A percentile compares a stretch with the other conserved stretches of the same genome.
These are phyloP conservation scores for Drosophila incognita DNA, from an alignment of 2,888 invertebrate species.

Conservation along the genomic window DNA sequence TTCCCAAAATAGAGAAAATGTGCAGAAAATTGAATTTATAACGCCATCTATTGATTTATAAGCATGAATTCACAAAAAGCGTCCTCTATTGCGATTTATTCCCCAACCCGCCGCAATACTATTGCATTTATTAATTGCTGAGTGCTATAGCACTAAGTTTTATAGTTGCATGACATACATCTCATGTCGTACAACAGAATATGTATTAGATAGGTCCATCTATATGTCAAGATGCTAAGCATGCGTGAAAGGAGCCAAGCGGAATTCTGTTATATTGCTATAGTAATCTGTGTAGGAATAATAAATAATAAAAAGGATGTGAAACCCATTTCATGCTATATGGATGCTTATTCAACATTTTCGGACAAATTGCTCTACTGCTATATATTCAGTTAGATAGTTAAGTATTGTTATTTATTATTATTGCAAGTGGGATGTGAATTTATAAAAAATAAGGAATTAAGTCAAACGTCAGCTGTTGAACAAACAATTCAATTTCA, in stretches of 20 bases:
- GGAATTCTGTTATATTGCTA: background rate
- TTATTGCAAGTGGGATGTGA: background rate
- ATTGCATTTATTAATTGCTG: background rate
- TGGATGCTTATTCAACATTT: background rate
- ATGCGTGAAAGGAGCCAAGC: background rate
- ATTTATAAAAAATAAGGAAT: background rate
- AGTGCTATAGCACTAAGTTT: background rate
- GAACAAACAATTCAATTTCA: background rate
- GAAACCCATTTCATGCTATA: background rate
- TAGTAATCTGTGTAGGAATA: background rate
- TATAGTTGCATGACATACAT: background rate
- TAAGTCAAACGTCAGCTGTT: background rate
- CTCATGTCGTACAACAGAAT: too few species aligned
- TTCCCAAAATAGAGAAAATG: background rate
- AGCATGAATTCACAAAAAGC: background rate
- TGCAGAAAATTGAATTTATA: background rate
- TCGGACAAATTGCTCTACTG: background rate
- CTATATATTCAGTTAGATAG: background rate
- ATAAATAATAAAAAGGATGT: background rate
- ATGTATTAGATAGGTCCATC: background rate
- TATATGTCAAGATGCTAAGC: background rate
- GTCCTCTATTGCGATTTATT: background rate
- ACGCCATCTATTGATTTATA: background rate
- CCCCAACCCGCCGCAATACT: accelerated
- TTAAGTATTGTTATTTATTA: background rate